Conservation (phyloP, 2,797 vertebrate species). For the Cetoscarus ocellatus region DNA sequence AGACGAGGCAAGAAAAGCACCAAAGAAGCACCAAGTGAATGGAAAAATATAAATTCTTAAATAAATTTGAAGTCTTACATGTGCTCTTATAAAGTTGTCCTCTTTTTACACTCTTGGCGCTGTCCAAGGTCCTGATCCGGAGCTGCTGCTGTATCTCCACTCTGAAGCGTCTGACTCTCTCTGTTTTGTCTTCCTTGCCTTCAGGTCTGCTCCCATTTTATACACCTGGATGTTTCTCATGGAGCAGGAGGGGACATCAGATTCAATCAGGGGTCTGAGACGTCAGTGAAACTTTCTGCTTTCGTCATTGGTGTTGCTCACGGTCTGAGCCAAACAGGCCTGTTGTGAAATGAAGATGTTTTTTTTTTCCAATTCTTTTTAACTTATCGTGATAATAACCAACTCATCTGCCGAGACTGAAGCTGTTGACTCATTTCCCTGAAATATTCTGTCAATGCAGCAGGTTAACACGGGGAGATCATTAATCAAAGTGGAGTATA, state of each 20-base stretch:
- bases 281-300: slow-evolving; percentile 88
- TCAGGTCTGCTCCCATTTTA: slow-evolving; percentile 88
- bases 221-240: slow-evolving; percentile 87
- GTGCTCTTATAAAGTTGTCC: slow-evolving; percentile 52
- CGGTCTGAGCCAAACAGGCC: slow-evolving; percentile 59
- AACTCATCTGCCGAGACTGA: slow-evolving; percentile 39
- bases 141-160: slow-evolving; percentile 64
- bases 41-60: background rate
- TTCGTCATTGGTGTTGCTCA: slow-evolving; percentile 82
- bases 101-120: slow-evolving; percentile 46
- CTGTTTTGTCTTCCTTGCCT: slow-evolving; percentile 75
- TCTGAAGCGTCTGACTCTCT: slow-evolving; percentile 39
- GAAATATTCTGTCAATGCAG: background rate
- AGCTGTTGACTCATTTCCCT: slow-evolving; percentile 63
- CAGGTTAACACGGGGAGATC: background rate
- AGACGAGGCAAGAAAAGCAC: background rate
- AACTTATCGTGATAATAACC: slow-evolving; percentile 63
- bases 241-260: slow-evolving; percentile 81
- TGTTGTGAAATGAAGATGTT: slow-evolving; percentile 62
- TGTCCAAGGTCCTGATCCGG: slow-evolving; percentile 81
- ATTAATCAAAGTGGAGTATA: background rate
- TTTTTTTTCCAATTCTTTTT: slow-evolving; percentile 45
- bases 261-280: slow-evolving; percentile 85
- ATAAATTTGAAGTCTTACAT: slow-evolving; percentile 70
- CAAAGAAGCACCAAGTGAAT: background rate